Evolutionary conservation across 1,140 invertebrate species (phyloP), one percentile per base, ranked within the genome.

Genomic region (Drosophila miranda): DNA sequence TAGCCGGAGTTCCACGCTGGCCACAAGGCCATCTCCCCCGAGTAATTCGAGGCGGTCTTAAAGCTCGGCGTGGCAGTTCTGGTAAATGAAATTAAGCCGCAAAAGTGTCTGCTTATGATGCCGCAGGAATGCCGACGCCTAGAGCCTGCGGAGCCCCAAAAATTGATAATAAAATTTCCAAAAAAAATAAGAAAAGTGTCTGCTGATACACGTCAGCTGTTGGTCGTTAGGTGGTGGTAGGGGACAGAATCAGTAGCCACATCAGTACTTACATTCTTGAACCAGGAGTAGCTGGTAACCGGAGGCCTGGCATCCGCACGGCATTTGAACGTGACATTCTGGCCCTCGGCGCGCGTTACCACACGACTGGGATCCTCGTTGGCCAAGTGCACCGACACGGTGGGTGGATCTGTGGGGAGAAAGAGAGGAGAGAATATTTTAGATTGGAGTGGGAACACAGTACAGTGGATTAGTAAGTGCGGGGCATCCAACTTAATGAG

Each of bases 281-380:
- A 91, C 90, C 90, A 91, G 44, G 89, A 84, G 76, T 89, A 91
- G 45, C 88, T 83, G 61, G 88, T 79, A 3, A 91, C 90, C 63
- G 90, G 89, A 53, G 90, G 90, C 13, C 90, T 67, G 51, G 90
- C 90, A 80, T 91, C 89, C 0, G 90, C 90, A 28, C 90, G 83
- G 66, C 90, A 91, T 66, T 91, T 91, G 62, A 91, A 89, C 54
- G 90, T 91, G 38, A 91, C 90, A 72, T 91, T 91, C 69, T 91
- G 84, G 28, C 90, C 89, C 69, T 91, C 90, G 69, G 90, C 78
- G 38, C 90, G 81, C 43, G 88, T 91, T 14, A 91, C 89, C 70
- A 90, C 55, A 9, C 90, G 78, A 61, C 90, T 91, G 62, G 90
- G 90, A 81, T 91, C 90, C 69, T 91, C 90, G 54, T 91, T 91